Evolutionary conservation across 2,113 vertebrate species (phyloP).

Genomic region (Erythrolamprus reginae): DNA sequence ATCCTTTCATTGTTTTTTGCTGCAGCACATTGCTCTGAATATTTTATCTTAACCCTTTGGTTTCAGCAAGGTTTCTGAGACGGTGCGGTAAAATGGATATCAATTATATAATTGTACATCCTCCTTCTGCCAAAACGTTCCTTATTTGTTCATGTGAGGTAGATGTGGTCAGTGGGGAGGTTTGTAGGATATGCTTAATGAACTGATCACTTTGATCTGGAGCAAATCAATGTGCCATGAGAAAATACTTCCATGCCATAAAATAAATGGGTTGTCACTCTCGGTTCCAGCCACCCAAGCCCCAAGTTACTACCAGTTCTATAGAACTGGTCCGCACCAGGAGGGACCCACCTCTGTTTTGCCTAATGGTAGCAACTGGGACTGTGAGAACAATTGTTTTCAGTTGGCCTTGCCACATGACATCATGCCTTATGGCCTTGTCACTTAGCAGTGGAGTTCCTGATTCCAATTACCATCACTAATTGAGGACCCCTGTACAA

Average conservation of each 20-base stretch:
- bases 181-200: slow-evolving; percentile 19
- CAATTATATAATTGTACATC: slow-evolving; percentile 41
- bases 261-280: background rate
- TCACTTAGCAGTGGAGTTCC: background rate
- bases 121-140: slow-evolving; percentile 39
- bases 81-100: slow-evolving; percentile 1
- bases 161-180: slow-evolving; percentile 15
- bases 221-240: background rate
- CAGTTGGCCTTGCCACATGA: background rate
- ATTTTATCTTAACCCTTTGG: slow-evolving; percentile 4
- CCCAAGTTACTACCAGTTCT: no score
- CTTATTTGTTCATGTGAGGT: slow-evolving; percentile 32
- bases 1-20: background rate
- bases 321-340: no score
- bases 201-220: background rate
- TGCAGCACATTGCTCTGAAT: background rate
- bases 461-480: background rate
- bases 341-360: background rate
- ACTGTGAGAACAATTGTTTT: background rate
- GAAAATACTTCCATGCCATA: background rate
- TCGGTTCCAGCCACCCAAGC: no score
- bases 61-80: slow-evolving; percentile 26
- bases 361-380: background rate
- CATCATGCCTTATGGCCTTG: background rate
- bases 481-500: background rate